Evolutionary conservation across 2,797 vertebrate species (phyloP).

Genomic region (Emys orbicularis): DNA sequence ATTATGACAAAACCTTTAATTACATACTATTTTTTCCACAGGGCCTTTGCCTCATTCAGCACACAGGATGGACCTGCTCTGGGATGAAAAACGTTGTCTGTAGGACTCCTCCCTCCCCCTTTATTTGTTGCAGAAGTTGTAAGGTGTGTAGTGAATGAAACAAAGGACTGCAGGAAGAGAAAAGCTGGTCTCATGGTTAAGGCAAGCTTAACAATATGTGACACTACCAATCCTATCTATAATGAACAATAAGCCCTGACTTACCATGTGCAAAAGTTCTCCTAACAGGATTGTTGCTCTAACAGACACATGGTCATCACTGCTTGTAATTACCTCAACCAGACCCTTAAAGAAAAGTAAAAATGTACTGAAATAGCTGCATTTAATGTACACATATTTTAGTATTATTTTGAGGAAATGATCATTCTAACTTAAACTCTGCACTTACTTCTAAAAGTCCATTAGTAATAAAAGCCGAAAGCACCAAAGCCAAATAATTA

Average conservation of each 20-base stretch:
- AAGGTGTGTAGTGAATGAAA: neutral
- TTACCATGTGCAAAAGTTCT: constrained; percentile 96
- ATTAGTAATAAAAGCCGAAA: constrained; percentile 95
- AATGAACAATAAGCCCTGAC: neutral
- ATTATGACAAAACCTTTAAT: neutral
- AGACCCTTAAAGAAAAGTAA: constrained; percentile 86
- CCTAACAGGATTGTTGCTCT: constrained; percentile 96
- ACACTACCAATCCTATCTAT: neutral
- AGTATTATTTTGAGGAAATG: neutral
- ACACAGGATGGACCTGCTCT: neutral
- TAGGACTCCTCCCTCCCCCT: neutral
- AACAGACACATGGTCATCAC: constrained; percentile 92
- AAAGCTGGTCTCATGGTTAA: neutral
- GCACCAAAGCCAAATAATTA: constrained; percentile 97
- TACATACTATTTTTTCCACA: neutral
- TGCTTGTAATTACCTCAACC: constrained; percentile 98
- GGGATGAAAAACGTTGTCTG: neutral
- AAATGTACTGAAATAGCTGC: too few relatives aligned
- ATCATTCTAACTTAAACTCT: neutral
- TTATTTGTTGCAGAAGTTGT: neutral
- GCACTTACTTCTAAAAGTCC: constrained; percentile 93
- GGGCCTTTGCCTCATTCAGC: neutral
- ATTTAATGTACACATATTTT: neutral
- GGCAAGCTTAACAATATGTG: neutral
- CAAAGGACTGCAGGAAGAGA: neutral